These are phyloP conservation scores for Rhagonycha fulva DNA, from an alignment of 2,888 invertebrate species.

Conservation along the genomic window DNA sequence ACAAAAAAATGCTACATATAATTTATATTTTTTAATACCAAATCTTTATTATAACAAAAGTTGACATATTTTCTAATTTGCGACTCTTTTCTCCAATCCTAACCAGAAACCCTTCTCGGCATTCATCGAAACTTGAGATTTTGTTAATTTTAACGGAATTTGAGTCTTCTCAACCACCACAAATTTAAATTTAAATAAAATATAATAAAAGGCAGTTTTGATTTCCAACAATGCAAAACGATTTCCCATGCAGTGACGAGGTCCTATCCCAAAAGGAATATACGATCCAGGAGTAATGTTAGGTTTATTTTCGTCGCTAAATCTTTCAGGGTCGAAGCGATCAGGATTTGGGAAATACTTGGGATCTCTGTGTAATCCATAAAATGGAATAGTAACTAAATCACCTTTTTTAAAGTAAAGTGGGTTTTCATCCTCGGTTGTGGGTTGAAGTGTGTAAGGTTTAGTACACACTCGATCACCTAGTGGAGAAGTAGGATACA, in stretches of 20 bases:
- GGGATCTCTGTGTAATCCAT: constrained; percentile 42
- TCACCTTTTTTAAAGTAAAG: constrained; percentile 30
- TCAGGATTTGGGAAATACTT: constrained; percentile 43
- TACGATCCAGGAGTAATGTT: constrained; percentile 54
- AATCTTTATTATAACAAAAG: too few relatives aligned
- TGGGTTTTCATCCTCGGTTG: constrained; percentile 25
- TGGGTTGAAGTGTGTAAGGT: constrained; percentile 36
- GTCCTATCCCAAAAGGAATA: constrained; percentile 57
- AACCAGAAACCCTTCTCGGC: constrained; percentile 42
- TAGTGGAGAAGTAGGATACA: constrained; percentile 38
- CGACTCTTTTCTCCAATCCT: constrained; percentile 33
- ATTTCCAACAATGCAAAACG: constrained; percentile 44
- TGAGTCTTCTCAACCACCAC: constrained; percentile 38
- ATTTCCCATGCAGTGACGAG: constrained; percentile 65
- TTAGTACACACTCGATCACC: constrained; percentile 38
- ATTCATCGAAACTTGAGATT: constrained; percentile 29
- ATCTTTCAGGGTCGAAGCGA: constrained; percentile 48
- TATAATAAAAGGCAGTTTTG: constrained; percentile 39
- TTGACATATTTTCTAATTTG: too few relatives aligned
- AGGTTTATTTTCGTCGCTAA: constrained; percentile 60
- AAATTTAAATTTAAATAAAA: constrained; percentile 41
- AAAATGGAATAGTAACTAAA: constrained; percentile 37
- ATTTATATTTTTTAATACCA: too few relatives aligned
- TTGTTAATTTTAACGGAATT: constrained; percentile 39
- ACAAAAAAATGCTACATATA: too few relatives aligned